Conservation (phyloP, 2,113 vertebrate genomes). For the Alaudala cheleensis region DNA sequence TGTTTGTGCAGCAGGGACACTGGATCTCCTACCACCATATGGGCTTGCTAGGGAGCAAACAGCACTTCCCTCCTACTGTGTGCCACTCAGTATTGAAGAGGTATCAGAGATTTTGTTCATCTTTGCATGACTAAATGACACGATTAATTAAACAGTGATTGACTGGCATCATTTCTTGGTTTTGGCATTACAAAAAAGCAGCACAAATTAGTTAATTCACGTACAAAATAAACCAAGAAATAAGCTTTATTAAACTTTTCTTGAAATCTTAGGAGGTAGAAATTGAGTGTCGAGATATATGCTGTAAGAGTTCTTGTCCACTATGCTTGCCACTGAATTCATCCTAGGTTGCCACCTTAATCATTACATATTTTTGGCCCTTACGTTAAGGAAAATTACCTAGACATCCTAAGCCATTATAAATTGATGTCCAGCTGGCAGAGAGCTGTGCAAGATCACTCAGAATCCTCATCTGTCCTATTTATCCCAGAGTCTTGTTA, state of each 20-base stretch:
- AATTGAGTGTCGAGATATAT: background rate
- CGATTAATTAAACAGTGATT: background rate
- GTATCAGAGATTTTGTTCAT: slow-evolving; percentile 34
- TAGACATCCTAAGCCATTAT: background rate
- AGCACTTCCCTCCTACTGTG: slow-evolving; percentile 46
- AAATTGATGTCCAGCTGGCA: background rate
- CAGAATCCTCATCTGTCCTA: background rate
- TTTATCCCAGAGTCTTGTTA: background rate
- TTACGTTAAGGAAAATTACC: background rate
- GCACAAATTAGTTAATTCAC: background rate
- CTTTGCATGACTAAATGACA: slow-evolving; percentile 29
- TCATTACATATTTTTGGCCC: background rate
- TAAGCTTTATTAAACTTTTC: background rate
- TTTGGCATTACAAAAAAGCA: background rate
- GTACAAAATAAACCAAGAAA: background rate
- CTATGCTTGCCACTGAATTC: background rate
- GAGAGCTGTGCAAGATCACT: background rate
- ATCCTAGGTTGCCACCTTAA: background rate
- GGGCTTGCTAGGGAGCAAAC: slow-evolving; percentile 41
- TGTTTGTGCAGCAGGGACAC: slow-evolving; percentile 49
- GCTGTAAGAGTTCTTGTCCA: background rate
- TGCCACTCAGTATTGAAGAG: slow-evolving; percentile 47
- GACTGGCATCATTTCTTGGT: background rate
- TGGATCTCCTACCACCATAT: slow-evolving; percentile 59
- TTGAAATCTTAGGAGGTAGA: background rate